Percentiles rank a stretch among this genome's conserved stretches.
phyloP scores from a whole-genome alignment of 2,113 vertebrate species.

The Peucedramus taeniatus region DNA sequence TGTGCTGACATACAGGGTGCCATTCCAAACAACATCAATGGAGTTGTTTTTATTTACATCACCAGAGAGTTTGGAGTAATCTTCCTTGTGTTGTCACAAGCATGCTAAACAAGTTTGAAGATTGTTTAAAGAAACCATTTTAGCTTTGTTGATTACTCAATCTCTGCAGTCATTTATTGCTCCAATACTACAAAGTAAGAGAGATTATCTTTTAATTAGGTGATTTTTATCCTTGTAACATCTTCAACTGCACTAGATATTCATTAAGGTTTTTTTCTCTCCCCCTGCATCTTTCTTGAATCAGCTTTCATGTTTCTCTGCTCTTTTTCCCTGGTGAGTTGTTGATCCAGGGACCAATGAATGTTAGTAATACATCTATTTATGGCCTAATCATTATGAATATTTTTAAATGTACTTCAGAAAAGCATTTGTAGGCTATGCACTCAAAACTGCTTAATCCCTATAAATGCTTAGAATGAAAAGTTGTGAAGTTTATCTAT shows the following conservation, averaged over 20 bases:
- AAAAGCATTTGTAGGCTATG: constrained; percentile 19
- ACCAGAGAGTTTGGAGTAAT: constrained; percentile 19
- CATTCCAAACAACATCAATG: not conserved
- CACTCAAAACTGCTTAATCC: not conserved
- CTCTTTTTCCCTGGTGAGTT: constrained; percentile 44
- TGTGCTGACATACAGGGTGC: not conserved
- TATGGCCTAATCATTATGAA: constrained; percentile 51
- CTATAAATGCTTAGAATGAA: not conserved
- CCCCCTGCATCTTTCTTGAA: constrained; percentile 38
- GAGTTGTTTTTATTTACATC: constrained; percentile 6
- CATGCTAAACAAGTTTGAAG: constrained; percentile 32
- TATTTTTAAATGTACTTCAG: constrained; percentile 47
- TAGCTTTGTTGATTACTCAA: constrained; percentile 49
- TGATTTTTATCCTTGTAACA: constrained; percentile 59
- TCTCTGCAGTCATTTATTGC: constrained; percentile 43
- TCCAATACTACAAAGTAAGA: constrained; percentile 54
- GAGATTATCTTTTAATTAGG: constrained; percentile 62
- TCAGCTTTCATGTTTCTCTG: constrained; percentile 54
- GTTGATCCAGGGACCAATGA: constrained; percentile 50
- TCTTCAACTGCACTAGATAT: constrained; percentile 26
- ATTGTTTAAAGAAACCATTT: constrained; percentile 43
- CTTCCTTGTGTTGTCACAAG: not conserved
- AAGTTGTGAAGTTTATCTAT: not conserved
- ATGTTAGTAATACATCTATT: constrained; percentile 42
- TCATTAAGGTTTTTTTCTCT: constrained; percentile 39